Base-by-base conservation (phyloP, 2,797 vertebrate genomes). In the Sebastes trivittatus region DNA sequence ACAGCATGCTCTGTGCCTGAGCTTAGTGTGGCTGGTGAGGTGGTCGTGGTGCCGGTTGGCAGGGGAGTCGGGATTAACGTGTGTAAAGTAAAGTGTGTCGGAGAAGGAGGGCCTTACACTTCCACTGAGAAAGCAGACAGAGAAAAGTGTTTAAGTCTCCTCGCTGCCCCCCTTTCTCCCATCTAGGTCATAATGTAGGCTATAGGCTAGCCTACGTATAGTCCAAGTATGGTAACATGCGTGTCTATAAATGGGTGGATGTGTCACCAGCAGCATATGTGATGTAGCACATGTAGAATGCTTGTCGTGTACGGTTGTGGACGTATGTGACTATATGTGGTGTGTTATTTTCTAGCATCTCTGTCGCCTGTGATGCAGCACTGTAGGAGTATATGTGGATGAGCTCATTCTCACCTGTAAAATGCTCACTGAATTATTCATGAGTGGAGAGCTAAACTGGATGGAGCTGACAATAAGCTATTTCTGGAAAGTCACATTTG, bases 161-260 rank as follows among this genome's bases (percentile, higher is more conserved):
- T 73, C 16, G 1, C 82, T 91, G 87, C 71, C 89, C 90, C 87
- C 60, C 67, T 92, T 91, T 91, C 77, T 88, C 52, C 74, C 89
- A 93, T 94, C 75, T 93, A 90, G 92, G 93, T 94, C 92, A 94
- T 72, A 91, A 90, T 94, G 87, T 92, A 92, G 88, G 92, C 86
- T 92, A 79, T 82, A 90, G 80, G 79, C 59, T 80, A 75, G 38
- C 61, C 22, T 66, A 77, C 81, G 75, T 86, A 81, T 75, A 76
- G 68, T 76, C 74, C 34, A 73, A 83, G 72, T 80, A 72, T 62
- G 56, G 81, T 14, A 78, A 71, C 55, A 72, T 66, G 7, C 22
- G 6, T 74, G 55, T 65, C 46, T 83, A 58, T 69, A 76, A 83
- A 85, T 49, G 65, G 27, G 77, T 72, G 52, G 52, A 54, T 49